Evolutionary conservation across 2,888 invertebrate species (phyloP).

Genomic region (Rhogogaster chlorosoma): DNA sequence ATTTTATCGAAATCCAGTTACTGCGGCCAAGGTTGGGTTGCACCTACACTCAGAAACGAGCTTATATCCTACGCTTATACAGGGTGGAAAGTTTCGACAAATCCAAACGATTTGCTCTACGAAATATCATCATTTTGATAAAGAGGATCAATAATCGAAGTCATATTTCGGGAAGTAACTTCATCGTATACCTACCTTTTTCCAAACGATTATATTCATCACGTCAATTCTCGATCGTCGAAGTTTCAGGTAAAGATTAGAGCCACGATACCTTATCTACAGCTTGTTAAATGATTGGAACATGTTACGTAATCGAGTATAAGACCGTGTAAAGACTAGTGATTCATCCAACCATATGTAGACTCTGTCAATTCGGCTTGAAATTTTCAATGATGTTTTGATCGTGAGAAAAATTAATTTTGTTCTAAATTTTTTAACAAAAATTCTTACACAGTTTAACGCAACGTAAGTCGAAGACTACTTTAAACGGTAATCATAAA

Average conservation of each 20-base stretch:
- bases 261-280: conserved; percentile 8
- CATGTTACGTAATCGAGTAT: neutral
- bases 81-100: neutral
- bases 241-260: neutral
- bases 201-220: neutral
- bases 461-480: neutral
- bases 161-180: neutral
- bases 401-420: neutral
- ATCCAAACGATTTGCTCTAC: neutral
- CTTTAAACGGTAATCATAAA: neutral
- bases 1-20: conserved; percentile 50
- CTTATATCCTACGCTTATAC: conserved; percentile 10
- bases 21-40: conserved; percentile 37
- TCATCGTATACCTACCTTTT: neutral
- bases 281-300: neutral
- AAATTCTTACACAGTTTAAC: too few relatives aligned
- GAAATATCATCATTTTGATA: neutral
- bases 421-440: too few relatives aligned
- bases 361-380: neutral
- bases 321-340: neutral
- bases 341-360: neutral
- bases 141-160: neutral
- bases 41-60: neutral
- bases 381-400: neutral
- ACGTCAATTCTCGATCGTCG: neutral